Percentiles rank a stretch among this genome's conserved stretches.
These are phyloP conservation scores for Antigone vipio DNA, from an alignment of 2,113 vertebrate species.

Conservation along the genomic window DNA sequence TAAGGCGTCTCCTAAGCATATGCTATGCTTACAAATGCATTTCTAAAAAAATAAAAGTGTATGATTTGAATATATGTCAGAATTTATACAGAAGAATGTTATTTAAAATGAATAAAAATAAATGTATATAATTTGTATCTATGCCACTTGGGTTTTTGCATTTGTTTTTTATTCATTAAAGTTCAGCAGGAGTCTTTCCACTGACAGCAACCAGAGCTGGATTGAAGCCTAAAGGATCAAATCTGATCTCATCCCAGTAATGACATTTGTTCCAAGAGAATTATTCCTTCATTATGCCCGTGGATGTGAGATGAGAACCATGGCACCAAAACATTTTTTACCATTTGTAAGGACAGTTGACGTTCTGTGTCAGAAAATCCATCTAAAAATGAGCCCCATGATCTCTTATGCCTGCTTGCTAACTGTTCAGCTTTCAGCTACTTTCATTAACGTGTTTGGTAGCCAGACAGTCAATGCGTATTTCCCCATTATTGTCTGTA, in stretches of 20 bases:
- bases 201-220: not conserved
- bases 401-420: not conserved
- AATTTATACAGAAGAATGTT: constrained; percentile 84
- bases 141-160: constrained; percentile 60
- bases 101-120: constrained; percentile 84
- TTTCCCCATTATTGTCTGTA: not conserved
- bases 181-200: not conserved
- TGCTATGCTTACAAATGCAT: constrained; percentile 71
- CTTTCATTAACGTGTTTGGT: not conserved
- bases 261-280: constrained; percentile 15
- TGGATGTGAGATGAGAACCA: not conserved
- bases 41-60: constrained; percentile 74
- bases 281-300: not conserved
- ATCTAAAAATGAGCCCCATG: not conserved
- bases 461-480: not conserved
- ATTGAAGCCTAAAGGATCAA: not conserved
- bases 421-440: not conserved
- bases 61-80: constrained; percentile 83
- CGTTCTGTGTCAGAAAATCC: not conserved
- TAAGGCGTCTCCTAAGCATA: constrained; percentile 44
- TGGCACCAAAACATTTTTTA: not conserved
- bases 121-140: constrained; percentile 86
- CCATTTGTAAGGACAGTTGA: not conserved
- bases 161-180: constrained; percentile 39
- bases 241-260: not conserved